Conservation (phyloP, 2,113 vertebrate species). For the Indicator indicator region DNA sequence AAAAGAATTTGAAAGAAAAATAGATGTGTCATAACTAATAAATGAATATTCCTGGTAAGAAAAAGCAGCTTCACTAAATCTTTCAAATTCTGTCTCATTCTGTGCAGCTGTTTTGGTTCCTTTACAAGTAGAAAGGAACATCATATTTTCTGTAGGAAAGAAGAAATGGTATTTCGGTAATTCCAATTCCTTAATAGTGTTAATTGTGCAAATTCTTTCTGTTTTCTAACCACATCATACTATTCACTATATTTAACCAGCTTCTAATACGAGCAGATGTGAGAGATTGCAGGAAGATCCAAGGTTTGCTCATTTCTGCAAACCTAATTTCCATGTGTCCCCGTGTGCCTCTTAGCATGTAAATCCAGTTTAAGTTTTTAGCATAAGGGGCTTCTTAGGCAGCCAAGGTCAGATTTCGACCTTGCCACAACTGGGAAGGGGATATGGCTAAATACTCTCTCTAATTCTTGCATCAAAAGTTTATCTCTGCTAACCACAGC, state of each 20-base stretch:
- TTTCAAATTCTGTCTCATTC: neutral
- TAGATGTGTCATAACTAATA: neutral
- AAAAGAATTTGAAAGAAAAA: neutral
- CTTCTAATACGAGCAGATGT: neutral
- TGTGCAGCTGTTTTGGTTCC: neutral
- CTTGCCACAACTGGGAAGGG: neutral
- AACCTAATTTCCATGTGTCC: neutral
- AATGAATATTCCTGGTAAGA: neutral
- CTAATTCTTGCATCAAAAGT: neutral
- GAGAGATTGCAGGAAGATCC: neutral
- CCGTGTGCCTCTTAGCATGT: neutral
- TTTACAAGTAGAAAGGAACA: neutral
- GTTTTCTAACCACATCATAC: neutral
- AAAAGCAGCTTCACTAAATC: neutral
- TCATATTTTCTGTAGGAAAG: neutral
- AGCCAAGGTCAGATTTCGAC: neutral
- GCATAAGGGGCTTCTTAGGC: neutral
- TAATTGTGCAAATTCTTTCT: neutral
- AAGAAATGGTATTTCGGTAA: neutral
- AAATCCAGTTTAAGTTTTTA: neutral
- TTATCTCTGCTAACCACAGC: neutral
- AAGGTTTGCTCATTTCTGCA: neutral
- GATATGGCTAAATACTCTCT: neutral
- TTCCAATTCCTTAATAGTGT: neutral
- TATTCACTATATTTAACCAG: neutral